Conservation (phyloP, 2,888 invertebrate species). For the Tiliacea citrago region DNA sequence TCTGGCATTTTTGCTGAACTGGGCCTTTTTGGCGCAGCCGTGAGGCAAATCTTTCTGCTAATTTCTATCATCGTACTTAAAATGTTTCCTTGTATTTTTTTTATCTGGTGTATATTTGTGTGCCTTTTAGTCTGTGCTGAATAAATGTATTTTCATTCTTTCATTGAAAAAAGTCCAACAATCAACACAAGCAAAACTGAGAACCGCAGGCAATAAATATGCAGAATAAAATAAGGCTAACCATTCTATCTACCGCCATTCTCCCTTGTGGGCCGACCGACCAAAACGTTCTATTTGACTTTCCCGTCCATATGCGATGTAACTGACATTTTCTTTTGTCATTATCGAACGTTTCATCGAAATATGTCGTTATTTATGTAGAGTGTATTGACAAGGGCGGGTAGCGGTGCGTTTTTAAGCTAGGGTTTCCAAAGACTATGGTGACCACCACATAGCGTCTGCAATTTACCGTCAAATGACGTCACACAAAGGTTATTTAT, state of each 20-base stretch:
- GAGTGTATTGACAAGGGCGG: slow-evolving; percentile 1
- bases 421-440: background rate
- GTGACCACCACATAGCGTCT: background rate
- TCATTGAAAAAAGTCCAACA: background rate
- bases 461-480: background rate
- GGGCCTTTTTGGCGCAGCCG: no score
- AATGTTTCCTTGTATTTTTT: no score
- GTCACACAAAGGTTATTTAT: no score
- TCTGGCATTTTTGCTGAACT: no score
- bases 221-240: slow-evolving; percentile 8
- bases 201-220: background rate
- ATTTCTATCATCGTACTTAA: no score
- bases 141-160: no score
- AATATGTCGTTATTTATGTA: slow-evolving; percentile 41
- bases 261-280: background rate
- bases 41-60: no score
- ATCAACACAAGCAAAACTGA: background rate
- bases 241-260: slow-evolving; percentile 9
- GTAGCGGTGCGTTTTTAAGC: background rate
- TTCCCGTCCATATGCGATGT: slow-evolving; percentile 21
- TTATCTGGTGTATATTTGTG: no score
- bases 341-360: slow-evolving; percentile 45
- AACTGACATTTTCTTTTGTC: slow-evolving; percentile 45
- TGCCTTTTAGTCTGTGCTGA: no score
- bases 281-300: slow-evolving; percentile 33